Percentiles rank a stretch among this genome's conserved stretches.
Evolutionary conservation across 2,888 invertebrate species (phyloP).

Genomic region (Prosopocoilus inquinatus): DNA sequence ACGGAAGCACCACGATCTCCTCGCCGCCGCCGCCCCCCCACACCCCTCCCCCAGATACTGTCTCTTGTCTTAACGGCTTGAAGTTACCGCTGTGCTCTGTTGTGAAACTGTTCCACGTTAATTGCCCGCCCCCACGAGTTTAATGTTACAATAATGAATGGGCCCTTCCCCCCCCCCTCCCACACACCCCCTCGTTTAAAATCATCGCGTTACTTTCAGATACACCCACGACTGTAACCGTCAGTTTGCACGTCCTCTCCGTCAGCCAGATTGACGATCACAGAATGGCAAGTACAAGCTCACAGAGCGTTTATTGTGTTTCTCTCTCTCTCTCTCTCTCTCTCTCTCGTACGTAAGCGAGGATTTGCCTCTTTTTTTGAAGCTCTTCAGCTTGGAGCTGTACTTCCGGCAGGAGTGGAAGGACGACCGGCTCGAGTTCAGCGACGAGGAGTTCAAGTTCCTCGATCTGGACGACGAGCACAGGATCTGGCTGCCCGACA

Average conservation of each 20-base stretch:
- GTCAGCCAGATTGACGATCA: slow-evolving; percentile 18
- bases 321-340: neutral
- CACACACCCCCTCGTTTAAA: neutral
- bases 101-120: too few relatives aligned
- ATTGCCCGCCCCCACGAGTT: too few relatives aligned
- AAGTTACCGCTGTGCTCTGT: too few relatives aligned
- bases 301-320: too few relatives aligned
- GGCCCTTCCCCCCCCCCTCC: too few relatives aligned
- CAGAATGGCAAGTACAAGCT: slow-evolving; percentile 13
- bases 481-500: slow-evolving; percentile 92
- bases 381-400: slow-evolving; percentile 88
- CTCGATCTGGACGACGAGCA: slow-evolving; percentile 83
- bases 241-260: slow-evolving; percentile 18
- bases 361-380: slow-evolving; percentile 42
- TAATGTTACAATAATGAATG: too few relatives aligned
- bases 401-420: slow-evolving; percentile 93
- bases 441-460: slow-evolving; percentile 71
- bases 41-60: too few relatives aligned
- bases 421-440: slow-evolving; percentile 80
- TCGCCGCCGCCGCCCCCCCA: too few relatives aligned
- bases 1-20: too few relatives aligned
- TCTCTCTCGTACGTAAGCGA: neutral
- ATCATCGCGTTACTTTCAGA: slow-evolving; percentile 7
- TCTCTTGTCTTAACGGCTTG: too few relatives aligned
- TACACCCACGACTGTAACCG: slow-evolving; percentile 15